These are phyloP conservation scores for Labrus mixtus DNA, from an alignment of 2,113 vertebrate genomes.

Conservation along the genomic window DNA sequence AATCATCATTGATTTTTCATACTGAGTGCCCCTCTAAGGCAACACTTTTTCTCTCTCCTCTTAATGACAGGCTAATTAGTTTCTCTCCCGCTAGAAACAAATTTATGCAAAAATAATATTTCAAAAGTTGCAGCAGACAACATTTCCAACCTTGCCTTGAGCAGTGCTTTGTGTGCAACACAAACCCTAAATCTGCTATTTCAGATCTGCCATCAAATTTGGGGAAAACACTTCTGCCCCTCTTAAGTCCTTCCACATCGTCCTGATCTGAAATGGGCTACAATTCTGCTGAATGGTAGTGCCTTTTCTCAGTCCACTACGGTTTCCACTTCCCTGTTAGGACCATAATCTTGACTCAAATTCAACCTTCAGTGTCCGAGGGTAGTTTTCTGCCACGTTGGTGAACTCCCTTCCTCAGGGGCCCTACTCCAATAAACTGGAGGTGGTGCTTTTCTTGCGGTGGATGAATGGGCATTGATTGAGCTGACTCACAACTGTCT, in stretches of 20 bases:
- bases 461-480: slow-evolving; percentile 69
- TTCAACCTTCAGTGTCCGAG: slow-evolving; percentile 11
- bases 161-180: slow-evolving; percentile 11
- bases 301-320: not conserved
- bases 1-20: slow-evolving; percentile 63
- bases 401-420: slow-evolving; percentile 32
- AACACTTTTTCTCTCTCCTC: slow-evolving; percentile 1
- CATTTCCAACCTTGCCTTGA: slow-evolving; percentile 15
- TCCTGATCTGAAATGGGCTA: not conserved
- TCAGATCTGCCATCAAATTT: slow-evolving; percentile 9
- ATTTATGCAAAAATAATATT: slow-evolving; percentile 33
- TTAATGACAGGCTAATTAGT: slow-evolving; percentile 49
- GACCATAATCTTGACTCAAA: slow-evolving; percentile 28
- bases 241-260: not conserved
- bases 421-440: slow-evolving; percentile 30
- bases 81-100: slow-evolving; percentile 26
- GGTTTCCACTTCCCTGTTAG: not conserved
- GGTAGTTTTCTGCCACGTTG: slow-evolving; percentile 44
- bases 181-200: not conserved
- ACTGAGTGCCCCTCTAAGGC: slow-evolving; percentile 28
- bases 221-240: not conserved
- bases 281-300: not conserved
- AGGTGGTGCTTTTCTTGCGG: slow-evolving; percentile 47
- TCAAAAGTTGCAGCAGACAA: slow-evolving; percentile 12
- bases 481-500: slow-evolving; percentile 76